phyloP scores from a whole-genome alignment of 2,113 vertebrate genomes.

The Corynorhinus townsendii region DNA sequence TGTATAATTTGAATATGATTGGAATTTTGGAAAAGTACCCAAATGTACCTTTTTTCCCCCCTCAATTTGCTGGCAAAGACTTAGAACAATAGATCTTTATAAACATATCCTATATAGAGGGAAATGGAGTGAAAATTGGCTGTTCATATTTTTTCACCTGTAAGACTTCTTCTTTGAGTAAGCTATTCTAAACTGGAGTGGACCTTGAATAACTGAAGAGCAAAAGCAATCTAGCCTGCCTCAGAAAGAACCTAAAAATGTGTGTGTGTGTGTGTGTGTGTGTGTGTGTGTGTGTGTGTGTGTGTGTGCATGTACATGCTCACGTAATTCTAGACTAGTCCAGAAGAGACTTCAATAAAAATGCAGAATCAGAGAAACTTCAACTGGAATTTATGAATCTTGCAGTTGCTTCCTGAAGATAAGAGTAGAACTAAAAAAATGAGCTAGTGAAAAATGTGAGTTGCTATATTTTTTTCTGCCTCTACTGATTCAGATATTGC shows the following conservation, averaged over 20 bases:
- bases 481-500: background rate
- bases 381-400: background rate
- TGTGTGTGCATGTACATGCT: fast-evolving
- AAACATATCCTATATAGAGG: background rate
- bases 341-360: background rate
- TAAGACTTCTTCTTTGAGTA: background rate
- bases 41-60: background rate
- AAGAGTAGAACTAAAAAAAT: background rate
- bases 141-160: background rate
- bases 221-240: background rate
- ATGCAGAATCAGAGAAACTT: background rate
- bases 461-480: background rate
- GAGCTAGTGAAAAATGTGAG: background rate
- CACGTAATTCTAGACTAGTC: background rate
- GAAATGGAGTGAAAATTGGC: background rate
- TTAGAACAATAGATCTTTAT: background rate
- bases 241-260: background rate
- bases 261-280: background rate
- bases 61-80: background rate
- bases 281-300: background rate
- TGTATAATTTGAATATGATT: slow-evolving; percentile 17
- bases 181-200: background rate
- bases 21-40: background rate
- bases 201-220: background rate
- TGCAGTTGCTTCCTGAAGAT: background rate